Evolutionary conservation across 1,140 invertebrate genomes (phyloP), one percentile per base, ranked within the genome.

Genomic region (Nixonia krombeini): DNA sequence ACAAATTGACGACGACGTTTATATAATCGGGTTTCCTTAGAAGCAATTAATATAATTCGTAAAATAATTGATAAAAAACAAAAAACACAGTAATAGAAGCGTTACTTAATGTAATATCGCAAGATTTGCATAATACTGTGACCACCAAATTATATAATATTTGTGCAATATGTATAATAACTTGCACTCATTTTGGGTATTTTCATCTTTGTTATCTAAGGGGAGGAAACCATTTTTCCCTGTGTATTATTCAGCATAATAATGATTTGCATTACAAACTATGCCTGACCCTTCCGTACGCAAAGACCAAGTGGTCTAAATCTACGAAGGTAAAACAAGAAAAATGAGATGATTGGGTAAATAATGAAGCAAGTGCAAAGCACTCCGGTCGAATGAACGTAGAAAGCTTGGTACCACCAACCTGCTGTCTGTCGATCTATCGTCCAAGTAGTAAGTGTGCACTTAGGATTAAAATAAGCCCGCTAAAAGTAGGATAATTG

Each of bases 401-500:
- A 68, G 58, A 61, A 65, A 57, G 55, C 37, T 57, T 66, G 46
- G 56, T 70, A 66, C 55, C 55, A 56, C 52, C 49, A 62, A 55
- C 51, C 59, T 61, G 37, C 56, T 51, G 61, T 57, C 61, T 62
- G 52, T 65, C 61, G 44, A 59, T 64, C 53, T 70, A 58, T 64
- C 55, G 59, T 50, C 40, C 49, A 35, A 37, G 50, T 63, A 64
- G 59, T 65, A 67, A 79, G 70, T 72, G 65, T 76, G 78, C 73
- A 76, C 75, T 80, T 78, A 74, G 78, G 78, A 80, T 80, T 80
- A 75, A 78, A 80, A 80, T 80, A 80, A 80, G 74, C 75, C 62
- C 65, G 63, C 73, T 73, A 74, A 78, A 72, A 78, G 74, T 80
- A 73, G 70, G 73, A 76, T 78, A 78, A 78, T 78, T 78, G 70